Evolutionary conservation across 2,113 vertebrate genomes (phyloP), one percentile per base, ranked within the genome.

Genomic region (Barbus barbus): DNA sequence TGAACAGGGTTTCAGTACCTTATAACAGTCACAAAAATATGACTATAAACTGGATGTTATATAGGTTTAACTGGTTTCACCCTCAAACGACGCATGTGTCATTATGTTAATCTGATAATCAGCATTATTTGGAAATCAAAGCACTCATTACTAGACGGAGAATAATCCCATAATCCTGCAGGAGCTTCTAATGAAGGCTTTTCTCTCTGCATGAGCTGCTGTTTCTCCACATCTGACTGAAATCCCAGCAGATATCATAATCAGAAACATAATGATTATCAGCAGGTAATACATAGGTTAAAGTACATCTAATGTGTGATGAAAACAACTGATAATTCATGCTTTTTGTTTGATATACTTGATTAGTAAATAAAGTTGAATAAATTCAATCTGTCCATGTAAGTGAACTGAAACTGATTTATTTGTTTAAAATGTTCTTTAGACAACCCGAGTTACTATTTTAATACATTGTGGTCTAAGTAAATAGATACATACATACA

Each of bases 21-120:
- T 48, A 48, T 48, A 48, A 48, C 13, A 3, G 1, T 46, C 46
- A 48, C 46, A 16, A 1, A 48, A 48, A 48, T 5, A 16, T 48
- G 46, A 16, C 46, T 48, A 5, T 46, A 46, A 46, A 46, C 12
- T n/a, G 5, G 48, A 18, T 20, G 48, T 7, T 20, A 41, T 44
- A 44, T 13, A 44, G 44, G 56, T 77, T 38, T 31, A 18, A 53
- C 13, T 51, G 6, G 20, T 24, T 18, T 74, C 20, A 26, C 5
- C 80, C 71, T 41, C 11, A 26, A 22, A 61, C 31, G 24, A 46
- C 60, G 80, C 65, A n/a, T 71, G 81, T 46, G 51, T 74, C 67
- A 61, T 75, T 83, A 46, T 63, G 82, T 11, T 63, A 33, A 83
- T 83, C 71, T 75, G 26, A 83, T 76, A 14, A 13, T n/a, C 56